A percentile compares a stretch with the other conserved stretches of the same genome.
Conservation (phyloP, 2,113 vertebrate genomes). For the Sterrhoptilus dennistouni region DNA sequence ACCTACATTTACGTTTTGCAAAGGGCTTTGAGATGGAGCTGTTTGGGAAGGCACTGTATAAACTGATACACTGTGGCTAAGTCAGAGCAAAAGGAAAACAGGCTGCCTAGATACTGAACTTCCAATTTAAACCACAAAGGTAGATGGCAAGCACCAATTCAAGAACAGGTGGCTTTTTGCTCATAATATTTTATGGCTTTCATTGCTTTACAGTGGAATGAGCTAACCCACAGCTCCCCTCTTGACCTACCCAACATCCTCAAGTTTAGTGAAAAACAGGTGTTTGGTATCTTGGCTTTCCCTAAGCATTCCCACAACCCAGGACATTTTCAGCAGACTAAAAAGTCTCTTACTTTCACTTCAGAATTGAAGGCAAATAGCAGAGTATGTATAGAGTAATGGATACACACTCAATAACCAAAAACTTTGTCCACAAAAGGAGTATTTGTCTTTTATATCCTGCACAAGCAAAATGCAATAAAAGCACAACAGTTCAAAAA, state of each 20-base stretch:
- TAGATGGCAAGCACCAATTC: slow-evolving; percentile 33
- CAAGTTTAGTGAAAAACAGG: slow-evolving; percentile 68
- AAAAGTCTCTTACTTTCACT: background rate
- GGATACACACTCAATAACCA: background rate
- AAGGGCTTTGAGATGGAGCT: background rate
- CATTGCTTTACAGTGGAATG: slow-evolving; percentile 67
- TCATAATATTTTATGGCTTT: slow-evolving; percentile 70
- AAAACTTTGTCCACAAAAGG: background rate
- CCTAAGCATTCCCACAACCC: background rate
- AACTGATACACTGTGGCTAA: background rate
- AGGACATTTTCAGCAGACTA: background rate
- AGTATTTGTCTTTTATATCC: background rate
- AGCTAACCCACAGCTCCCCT: slow-evolving; percentile 57
- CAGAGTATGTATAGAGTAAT: background rate
- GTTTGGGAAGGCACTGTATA: background rate
- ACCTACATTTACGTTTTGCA: background rate
- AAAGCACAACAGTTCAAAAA: background rate
- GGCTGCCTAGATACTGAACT: slow-evolving; percentile 13
- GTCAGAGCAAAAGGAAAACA: background rate
- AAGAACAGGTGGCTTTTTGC: slow-evolving; percentile 70
- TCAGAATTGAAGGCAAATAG: background rate
- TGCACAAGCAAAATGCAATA: background rate
- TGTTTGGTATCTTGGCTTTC: slow-evolving; percentile 47
- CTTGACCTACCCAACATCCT: slow-evolving; percentile 63
- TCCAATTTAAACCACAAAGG: slow-evolving; percentile 49